Evolutionary conservation across 2,797 vertebrate species (phyloP).

Genomic region (Harpagifer antarcticus): DNA sequence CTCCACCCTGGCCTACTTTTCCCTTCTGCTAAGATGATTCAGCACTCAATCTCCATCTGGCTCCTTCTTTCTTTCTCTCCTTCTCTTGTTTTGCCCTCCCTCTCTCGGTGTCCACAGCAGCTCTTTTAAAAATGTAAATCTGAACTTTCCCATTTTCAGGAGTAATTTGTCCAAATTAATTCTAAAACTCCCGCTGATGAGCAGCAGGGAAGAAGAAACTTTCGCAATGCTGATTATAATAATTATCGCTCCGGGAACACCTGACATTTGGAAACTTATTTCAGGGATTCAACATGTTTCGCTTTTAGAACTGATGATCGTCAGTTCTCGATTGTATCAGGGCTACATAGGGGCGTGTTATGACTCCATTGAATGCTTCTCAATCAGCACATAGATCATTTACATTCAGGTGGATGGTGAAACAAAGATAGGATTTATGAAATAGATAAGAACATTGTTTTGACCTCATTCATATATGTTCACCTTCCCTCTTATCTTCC

Average conservation of each 20-base stretch:
- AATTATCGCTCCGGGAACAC: conserved; percentile 17
- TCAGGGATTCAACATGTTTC: conserved; percentile 15
- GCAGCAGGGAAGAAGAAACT: conserved; percentile 47
- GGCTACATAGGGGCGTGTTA: neutral
- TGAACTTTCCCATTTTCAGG: conserved; percentile 36
- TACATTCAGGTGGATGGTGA: neutral
- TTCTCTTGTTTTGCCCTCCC: conserved; percentile 32
- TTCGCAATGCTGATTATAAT: conserved; percentile 41
- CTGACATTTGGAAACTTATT: conserved; percentile 32
- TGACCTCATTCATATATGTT: conserved; percentile 9
- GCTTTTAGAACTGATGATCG: conserved; percentile 17
- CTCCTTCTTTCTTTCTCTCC: conserved; percentile 26
- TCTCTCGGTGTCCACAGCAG: conserved; percentile 36
- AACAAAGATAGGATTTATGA: conserved; percentile 12
- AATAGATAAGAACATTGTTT: conserved; percentile 10
- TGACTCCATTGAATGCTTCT: conserved; percentile 19
- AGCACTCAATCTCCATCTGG: conserved; percentile 47
- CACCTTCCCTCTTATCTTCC: conserved; percentile 35
- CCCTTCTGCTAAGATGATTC: conserved; percentile 69
- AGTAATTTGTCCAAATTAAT: conserved; percentile 56
- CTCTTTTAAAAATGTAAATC: conserved; percentile 30
- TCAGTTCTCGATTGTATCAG: conserved; percentile 7
- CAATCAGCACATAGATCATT: conserved; percentile 12
- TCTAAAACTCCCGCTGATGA: conserved; percentile 30
- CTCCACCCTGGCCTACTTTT: conserved; percentile 69